Conservation (phyloP, 2,888 invertebrate genomes). For the Agrilus mali region DNA sequence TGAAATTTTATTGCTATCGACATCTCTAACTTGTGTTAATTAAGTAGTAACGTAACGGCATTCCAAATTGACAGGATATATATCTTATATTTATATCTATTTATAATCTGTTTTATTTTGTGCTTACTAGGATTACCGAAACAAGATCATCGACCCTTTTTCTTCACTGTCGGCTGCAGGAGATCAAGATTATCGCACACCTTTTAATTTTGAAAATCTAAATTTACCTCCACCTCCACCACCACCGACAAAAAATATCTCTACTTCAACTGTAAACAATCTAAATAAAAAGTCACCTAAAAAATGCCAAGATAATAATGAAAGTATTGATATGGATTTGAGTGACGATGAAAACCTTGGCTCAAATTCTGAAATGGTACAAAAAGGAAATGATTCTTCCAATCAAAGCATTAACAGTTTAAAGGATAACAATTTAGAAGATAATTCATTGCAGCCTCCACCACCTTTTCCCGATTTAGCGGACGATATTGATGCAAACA, state of each 20-base stretch:
- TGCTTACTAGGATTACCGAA: slow-evolving; percentile 21
- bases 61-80: too few species aligned
- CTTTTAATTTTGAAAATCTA: slow-evolving; percentile 24
- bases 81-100: too few species aligned
- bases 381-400: too few species aligned
- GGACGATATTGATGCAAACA: slow-evolving; percentile 29
- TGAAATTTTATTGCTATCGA: too few species aligned
- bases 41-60: too few species aligned
- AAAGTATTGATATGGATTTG: slow-evolving; percentile 77
- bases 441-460: slow-evolving; percentile 21
- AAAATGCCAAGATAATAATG: slow-evolving; percentile 50
- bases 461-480: slow-evolving; percentile 31
- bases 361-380: too few species aligned
- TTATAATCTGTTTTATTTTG: too few species aligned
- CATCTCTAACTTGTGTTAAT: too few species aligned
- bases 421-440: slow-evolving; percentile 1
- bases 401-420: slow-evolving; percentile 2
- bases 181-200: slow-evolving; percentile 30
- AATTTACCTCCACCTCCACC: slow-evolving; percentile 38
- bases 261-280: background rate
- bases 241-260: slow-evolving; percentile 26
- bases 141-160: slow-evolving; percentile 2
- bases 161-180: slow-evolving; percentile 3
- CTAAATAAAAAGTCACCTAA: slow-evolving; percentile 9
- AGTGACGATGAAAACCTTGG: slow-evolving; percentile 57